These are phyloP conservation scores for Manduca sexta DNA, from an alignment of 1,140 invertebrate genomes.

Conservation along the genomic window DNA sequence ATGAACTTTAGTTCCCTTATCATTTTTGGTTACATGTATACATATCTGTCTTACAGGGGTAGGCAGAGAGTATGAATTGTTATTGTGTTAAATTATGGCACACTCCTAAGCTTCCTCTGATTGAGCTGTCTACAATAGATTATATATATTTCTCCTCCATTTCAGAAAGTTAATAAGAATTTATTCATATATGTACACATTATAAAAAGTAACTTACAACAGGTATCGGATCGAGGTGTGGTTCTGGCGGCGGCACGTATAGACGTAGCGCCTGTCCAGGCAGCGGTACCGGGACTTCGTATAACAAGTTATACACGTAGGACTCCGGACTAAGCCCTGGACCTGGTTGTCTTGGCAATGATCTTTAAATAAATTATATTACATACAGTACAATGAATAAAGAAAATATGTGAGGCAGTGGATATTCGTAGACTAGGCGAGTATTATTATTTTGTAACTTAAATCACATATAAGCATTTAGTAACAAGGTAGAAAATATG, in stretches of 20 bases:
- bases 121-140: too few species aligned
- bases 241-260: constrained; percentile 82
- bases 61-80: too few species aligned
- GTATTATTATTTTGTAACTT: too few species aligned
- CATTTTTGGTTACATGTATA: neutral
- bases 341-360: constrained; percentile 81
- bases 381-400: constrained; percentile 3
- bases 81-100: too few species aligned
- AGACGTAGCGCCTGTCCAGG: constrained; percentile 91
- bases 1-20: neutral
- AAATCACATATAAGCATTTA: too few species aligned
- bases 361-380: constrained; percentile 68
- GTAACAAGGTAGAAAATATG: too few species aligned
- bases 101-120: too few species aligned
- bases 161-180: too few species aligned
- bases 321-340: constrained; percentile 88
- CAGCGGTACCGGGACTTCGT: constrained; percentile 93
- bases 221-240: constrained; percentile 79
- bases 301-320: constrained; percentile 95
- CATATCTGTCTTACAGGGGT: too few species aligned
- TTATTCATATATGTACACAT: too few species aligned
- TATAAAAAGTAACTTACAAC: constrained; percentile 56
- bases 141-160: too few species aligned
- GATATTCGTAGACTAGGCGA: neutral
- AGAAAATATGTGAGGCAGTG: neutral